Evolutionary conservation across 2,113 vertebrate genomes (phyloP).

Genomic region (Nymphicus hollandicus): DNA sequence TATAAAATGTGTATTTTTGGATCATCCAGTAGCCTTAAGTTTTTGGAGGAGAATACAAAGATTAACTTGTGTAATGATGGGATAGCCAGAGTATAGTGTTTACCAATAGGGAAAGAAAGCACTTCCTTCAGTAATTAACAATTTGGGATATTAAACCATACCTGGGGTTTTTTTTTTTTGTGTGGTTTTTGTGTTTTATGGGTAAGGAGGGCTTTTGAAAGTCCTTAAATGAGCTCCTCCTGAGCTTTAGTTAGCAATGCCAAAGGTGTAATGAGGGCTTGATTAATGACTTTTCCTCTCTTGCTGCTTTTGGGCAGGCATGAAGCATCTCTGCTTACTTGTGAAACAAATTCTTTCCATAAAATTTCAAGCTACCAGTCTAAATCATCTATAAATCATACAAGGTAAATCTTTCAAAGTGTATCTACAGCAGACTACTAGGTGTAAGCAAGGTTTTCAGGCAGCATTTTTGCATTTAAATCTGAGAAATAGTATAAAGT

Average conservation of each 20-base stretch:
- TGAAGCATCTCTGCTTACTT: neutral
- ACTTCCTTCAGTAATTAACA: neutral
- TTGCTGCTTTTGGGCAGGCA: constrained; percentile 33
- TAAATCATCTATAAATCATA: neutral
- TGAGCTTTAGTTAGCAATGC: neutral
- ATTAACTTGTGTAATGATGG: neutral
- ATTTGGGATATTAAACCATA: neutral
- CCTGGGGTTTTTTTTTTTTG: neutral
- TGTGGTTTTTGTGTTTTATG: neutral
- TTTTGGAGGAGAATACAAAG: neutral
- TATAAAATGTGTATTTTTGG: neutral
- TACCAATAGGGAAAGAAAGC: neutral
- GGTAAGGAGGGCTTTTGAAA: neutral
- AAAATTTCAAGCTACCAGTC: constrained; percentile 16
- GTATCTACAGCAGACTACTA: neutral
- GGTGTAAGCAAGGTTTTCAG: neutral
- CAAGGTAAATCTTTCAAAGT: constrained; percentile 25
- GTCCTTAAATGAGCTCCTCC: neutral
- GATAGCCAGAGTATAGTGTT: neutral
- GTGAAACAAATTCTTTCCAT: neutral
- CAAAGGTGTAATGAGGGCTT: neutral
- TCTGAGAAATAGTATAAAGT: neutral
- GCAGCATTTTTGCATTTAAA: neutral
- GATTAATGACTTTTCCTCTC: neutral
- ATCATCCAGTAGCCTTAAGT: neutral